Conservation (phyloP, 2,888 invertebrate genomes). For the Drosophila dives region DNA sequence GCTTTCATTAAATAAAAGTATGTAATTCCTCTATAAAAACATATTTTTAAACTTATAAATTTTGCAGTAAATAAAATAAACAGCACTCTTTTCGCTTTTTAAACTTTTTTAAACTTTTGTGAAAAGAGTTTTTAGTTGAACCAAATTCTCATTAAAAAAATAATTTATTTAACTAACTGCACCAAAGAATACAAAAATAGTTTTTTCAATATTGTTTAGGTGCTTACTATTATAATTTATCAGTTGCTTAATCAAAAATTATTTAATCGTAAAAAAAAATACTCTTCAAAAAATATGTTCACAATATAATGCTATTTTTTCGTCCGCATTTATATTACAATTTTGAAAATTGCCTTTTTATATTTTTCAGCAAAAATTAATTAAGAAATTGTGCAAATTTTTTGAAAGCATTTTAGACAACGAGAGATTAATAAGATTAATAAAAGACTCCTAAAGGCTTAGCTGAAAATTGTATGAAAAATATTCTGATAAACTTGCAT, state of each 20-base stretch:
- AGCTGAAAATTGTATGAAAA: not conserved
- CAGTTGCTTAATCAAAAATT: too few species aligned
- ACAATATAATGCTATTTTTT: not conserved
- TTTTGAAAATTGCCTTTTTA: not conserved
- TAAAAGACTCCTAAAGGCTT: not conserved
- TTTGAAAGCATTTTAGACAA: too few species aligned
- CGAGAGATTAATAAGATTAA: not conserved
- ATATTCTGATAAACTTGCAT: not conserved
- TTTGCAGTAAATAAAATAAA: not conserved
- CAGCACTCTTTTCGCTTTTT: not conserved
- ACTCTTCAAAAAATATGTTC: too few species aligned
- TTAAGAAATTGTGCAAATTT: too few species aligned
- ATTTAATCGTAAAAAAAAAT: not conserved
- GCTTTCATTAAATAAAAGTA: not conserved
- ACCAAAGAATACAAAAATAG: not conserved
- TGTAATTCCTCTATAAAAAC: not conserved
- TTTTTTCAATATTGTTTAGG: not conserved
- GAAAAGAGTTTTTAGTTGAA: not conserved
- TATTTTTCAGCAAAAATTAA: not conserved
- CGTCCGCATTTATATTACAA: not conserved
- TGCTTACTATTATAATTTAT: not conserved
- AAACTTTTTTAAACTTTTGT: not conserved
- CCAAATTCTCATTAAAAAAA: not conserved
- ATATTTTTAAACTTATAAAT: not conserved
- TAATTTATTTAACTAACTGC: not conserved